Evolutionary conservation across 2,113 vertebrate genomes (phyloP).

Genomic region (Pachypanchax playfairii): DNA sequence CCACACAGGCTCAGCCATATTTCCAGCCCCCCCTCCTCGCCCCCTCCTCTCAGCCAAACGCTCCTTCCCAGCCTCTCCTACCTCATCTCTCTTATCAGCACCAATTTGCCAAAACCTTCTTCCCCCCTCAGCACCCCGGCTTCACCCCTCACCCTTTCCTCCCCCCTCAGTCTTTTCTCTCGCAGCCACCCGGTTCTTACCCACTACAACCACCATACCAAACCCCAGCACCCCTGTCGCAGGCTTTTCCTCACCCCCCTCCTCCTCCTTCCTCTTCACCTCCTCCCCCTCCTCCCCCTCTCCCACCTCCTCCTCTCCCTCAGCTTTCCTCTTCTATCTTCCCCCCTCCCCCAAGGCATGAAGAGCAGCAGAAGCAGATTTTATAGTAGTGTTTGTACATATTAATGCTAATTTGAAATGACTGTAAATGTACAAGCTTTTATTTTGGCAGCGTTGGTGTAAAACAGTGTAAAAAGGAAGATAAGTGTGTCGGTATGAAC

Average conservation of each 20-base stretch:
- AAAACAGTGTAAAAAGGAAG: slow-evolving; percentile 46
- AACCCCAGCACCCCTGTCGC: slow-evolving; percentile 27
- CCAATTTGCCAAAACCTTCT: slow-evolving; percentile 61
- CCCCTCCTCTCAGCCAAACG: neutral
- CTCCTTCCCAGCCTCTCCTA: slow-evolving; percentile 32
- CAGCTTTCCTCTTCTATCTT: slow-evolving; percentile 36
- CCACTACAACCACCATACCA: slow-evolving; percentile 57
- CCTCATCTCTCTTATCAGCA: slow-evolving; percentile 51
- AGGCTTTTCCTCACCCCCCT: slow-evolving; percentile 49
- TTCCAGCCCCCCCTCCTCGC: slow-evolving; percentile 41
- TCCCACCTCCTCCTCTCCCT: slow-evolving; percentile 69
- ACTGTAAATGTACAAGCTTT: slow-evolving; percentile 54
- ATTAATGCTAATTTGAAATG: slow-evolving; percentile 65
- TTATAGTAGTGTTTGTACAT: slow-evolving; percentile 89
- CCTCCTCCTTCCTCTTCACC: slow-evolving; percentile 64
- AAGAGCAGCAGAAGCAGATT: slow-evolving; percentile 86
- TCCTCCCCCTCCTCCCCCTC: slow-evolving; percentile 58
- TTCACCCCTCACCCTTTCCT: slow-evolving; percentile 56
- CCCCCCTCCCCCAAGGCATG: slow-evolving; percentile 78
- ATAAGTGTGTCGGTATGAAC: slow-evolving; percentile 1
- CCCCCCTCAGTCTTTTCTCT: slow-evolving; percentile 51
- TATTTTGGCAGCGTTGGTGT: slow-evolving; percentile 62
- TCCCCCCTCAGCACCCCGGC: slow-evolving; percentile 50
- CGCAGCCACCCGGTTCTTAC: slow-evolving; percentile 33
- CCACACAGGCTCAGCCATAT: slow-evolving; percentile 51